Evolutionary conservation across 2,888 invertebrate genomes (phyloP).

Genomic region (Eustalomyia histrio): DNA sequence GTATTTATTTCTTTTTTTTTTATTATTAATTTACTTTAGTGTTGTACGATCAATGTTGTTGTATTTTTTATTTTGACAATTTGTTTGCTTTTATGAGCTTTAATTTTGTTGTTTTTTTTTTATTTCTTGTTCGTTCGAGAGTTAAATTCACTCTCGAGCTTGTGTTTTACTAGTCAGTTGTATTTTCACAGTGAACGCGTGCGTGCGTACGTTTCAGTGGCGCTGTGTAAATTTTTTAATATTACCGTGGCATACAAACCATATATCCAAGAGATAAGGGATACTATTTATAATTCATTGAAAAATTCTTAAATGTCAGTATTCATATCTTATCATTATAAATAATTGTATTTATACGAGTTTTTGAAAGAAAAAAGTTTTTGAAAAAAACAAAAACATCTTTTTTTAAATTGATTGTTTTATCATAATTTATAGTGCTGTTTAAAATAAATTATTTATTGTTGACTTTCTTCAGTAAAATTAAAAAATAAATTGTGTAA

Average conservation of each 20-base stretch:
- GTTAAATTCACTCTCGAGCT: slow-evolving; percentile 55
- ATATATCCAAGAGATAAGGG: slow-evolving; percentile 15
- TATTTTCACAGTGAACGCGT: slow-evolving; percentile 66
- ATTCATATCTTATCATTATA: not conserved
- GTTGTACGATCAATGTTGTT: not conserved
- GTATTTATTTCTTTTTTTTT: not conserved
- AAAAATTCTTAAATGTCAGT: not conserved
- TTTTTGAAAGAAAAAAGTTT: not conserved
- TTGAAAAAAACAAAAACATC: not conserved
- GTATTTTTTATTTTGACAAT: slow-evolving; percentile 43
- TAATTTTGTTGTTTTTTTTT: slow-evolving; percentile 31
- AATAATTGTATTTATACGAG: not conserved
- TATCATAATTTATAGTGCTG: slow-evolving; percentile 2
- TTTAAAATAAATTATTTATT: not conserved
- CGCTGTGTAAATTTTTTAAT: slow-evolving; percentile 50
- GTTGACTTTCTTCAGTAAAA: slow-evolving; percentile 23
- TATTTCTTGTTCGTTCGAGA: slow-evolving; percentile 45
- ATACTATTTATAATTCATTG: not conserved
- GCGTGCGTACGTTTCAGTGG: slow-evolving; percentile 63
- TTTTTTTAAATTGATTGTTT: not conserved
- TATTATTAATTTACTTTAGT: not conserved
- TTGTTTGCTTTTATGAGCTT: slow-evolving; percentile 52
- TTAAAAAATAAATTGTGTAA: slow-evolving; percentile 15
- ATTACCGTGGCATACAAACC: not conserved
- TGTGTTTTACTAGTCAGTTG: slow-evolving; percentile 53